Percentiles rank a stretch among this genome's conserved stretches.
Conservation (phyloP, 2,797 vertebrate species). For the Phrynocephalus guinanensis region DNA sequence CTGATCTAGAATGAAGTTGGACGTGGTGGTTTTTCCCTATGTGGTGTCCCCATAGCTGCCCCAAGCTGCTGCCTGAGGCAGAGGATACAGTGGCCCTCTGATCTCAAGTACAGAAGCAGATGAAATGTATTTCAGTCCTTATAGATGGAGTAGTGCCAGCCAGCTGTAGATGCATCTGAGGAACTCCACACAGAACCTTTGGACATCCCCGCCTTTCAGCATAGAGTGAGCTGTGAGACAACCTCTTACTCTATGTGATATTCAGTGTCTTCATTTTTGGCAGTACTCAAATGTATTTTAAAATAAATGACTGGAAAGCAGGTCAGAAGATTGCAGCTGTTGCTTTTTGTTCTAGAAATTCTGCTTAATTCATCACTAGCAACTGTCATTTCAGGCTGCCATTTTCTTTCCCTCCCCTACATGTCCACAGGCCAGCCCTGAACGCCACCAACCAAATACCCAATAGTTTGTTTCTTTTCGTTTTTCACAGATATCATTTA, state of each 20-base stretch:
- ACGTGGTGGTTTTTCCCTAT: neutral
- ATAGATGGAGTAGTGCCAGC: neutral
- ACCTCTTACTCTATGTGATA: neutral
- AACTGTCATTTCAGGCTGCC: constrained; percentile 6
- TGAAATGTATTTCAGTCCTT: neutral
- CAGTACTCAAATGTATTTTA: neutral
- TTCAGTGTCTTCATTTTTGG: neutral
- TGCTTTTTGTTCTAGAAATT: neutral
- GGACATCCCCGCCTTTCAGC: neutral
- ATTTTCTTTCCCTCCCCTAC: constrained; percentile 16
- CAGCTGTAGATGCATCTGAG: neutral
- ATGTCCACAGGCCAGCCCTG: constrained; percentile 31
- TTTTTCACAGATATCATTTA: constrained; percentile 67
- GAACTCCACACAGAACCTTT: neutral
- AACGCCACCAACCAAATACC: constrained; percentile 48
- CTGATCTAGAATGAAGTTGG: neutral
- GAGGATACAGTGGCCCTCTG: neutral
- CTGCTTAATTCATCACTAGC: neutral
- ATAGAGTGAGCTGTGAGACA: neutral
- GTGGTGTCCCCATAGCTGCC: neutral
- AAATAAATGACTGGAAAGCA: constrained; percentile 8
- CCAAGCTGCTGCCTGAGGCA: neutral
- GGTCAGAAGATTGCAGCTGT: neutral
- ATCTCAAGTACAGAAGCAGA: neutral
- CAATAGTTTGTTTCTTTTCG: constrained; percentile 58